These are phyloP conservation scores for Electrona antarctica DNA, from an alignment of 2,113 vertebrate genomes.

Conservation along the genomic window DNA sequence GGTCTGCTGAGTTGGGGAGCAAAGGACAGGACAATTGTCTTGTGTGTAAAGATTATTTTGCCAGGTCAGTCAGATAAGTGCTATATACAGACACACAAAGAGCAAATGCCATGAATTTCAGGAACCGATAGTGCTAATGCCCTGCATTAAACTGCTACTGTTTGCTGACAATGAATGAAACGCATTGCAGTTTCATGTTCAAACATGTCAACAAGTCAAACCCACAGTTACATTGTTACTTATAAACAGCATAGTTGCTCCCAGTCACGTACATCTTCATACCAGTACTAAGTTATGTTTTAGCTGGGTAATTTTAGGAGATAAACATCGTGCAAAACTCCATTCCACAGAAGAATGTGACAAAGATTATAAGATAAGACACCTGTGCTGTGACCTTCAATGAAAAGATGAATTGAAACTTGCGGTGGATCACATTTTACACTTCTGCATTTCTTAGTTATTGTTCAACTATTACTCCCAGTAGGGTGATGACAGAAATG, in stretches of 20 bases:
- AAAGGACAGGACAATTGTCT: no score
- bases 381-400: neutral
- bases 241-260: neutral
- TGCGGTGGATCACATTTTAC: neutral
- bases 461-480: no score
- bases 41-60: no score
- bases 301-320: neutral
- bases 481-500: no score
- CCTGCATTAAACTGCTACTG: neutral
- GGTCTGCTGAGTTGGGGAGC: no score
- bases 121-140: neutral
- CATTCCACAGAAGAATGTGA: no score
- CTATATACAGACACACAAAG: constrained; percentile 7
- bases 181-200: neutral
- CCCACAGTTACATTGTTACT: neutral
- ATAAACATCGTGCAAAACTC: no score
- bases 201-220: neutral
- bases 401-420: constrained; percentile 45
- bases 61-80: constrained; percentile 2
- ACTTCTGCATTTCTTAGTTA: no score
- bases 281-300: neutral
- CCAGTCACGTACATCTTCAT: neutral
- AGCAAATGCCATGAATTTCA: neutral
- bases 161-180: constrained; percentile 10
- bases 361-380: no score